Percentiles rank a stretch among this genome's conserved stretches.
Evolutionary conservation across 35 echinoderm and acorn worm genomes (phyloP).

Genomic region (Heliocidaris tuberculata): DNA sequence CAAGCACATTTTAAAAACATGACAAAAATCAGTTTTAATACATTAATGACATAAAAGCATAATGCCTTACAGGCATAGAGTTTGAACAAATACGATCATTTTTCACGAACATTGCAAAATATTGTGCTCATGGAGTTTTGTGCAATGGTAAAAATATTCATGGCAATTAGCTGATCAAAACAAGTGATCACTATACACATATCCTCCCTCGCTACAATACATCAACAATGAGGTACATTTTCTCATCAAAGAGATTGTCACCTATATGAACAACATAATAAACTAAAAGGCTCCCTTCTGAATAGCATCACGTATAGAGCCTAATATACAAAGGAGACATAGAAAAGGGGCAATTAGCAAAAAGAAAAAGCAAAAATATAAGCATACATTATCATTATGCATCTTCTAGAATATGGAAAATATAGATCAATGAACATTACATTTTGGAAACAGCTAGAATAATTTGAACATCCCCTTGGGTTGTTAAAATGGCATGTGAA

Average conservation of each 20-base stretch:
- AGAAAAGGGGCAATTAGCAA: too few relatives aligned
- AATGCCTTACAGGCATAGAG: neutral
- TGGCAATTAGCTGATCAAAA: neutral
- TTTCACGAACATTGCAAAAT: neutral
- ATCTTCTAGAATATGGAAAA: too few relatives aligned
- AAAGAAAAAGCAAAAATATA: too few relatives aligned
- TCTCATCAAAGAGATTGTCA: neutral
- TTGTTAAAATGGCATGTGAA: too few relatives aligned
- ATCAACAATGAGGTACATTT: neutral
- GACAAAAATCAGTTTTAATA: neutral
- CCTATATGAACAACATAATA: neutral
- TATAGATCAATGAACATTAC: too few relatives aligned
- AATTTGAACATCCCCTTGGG: too few relatives aligned
- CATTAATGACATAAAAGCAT: neutral
- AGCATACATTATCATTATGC: too few relatives aligned
- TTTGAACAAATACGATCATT: neutral
- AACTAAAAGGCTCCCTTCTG: neutral
- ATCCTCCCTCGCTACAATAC: neutral
- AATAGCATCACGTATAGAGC: too few relatives aligned
- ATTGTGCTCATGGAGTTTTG: conserved; percentile 1
- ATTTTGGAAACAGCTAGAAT: too few relatives aligned
- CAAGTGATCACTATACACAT: neutral
- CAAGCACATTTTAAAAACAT: neutral
- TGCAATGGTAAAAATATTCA: neutral
- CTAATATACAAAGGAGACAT: too few relatives aligned